Base-by-base conservation (phyloP, 2,888 invertebrate genomes). In the Thecocarcelia acutangulata region DNA sequence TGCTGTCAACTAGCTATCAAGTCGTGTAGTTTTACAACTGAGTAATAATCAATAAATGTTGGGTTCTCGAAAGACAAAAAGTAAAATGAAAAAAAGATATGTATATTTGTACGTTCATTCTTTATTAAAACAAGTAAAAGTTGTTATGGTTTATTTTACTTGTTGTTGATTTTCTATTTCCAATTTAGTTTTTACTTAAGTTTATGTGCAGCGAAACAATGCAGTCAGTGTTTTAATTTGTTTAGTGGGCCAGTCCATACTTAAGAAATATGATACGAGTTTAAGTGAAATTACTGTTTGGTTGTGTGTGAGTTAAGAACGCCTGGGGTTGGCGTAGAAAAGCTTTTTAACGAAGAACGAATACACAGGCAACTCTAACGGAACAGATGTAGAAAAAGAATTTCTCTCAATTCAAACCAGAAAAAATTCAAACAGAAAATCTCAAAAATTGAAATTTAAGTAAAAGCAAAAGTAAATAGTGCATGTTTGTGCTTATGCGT, bases 201-300 rank as follows among this genome's bases (percentile, higher is more conserved):
- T 48, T 59, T 40, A 40, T 11, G 52, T 33, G 33, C 8, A 8
- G 17, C 11, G 52, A 24, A 9, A 59, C 42, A 52, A 66, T 42
- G 28, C 42, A 33, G 9, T 64, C 9, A 33, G 33, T 33, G 33
- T 33, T 8, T 33, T 33, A 33, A 11, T 37, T 21, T 48, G 17
- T 48, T 75, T 58, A 50, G 56, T 58, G 59, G 66, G 66, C 28
- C 58, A 66, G 66, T 19, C 50, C 28, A 42, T 75, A 52, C 59
- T 52, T 68, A 75, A 68, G 68, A 68, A 75, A 75, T 68, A 59
- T 75, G 66, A 75, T 52, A 68, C 6, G 15, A 44, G 63, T 63
- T 54, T 40, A 58, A 59, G 21, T 17, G 48, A 44, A 15, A 42
- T 56, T 28, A 42, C 19, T 58, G 42, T 46, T 54, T 54, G 37